Conservation (phyloP, 2,113 vertebrate species). For the Oenanthe melanoleuca region DNA sequence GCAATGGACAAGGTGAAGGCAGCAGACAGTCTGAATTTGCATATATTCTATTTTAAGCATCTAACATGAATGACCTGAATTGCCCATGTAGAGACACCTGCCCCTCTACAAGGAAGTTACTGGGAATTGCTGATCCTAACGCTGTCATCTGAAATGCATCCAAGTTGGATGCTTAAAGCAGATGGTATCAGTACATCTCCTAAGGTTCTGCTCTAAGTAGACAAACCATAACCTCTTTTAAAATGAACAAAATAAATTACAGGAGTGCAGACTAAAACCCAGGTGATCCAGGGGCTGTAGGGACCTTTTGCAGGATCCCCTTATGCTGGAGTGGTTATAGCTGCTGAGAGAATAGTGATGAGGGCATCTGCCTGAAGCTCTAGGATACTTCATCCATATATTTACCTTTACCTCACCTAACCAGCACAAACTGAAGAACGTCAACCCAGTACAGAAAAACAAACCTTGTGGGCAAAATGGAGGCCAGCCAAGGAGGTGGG, state of each 20-base stretch:
- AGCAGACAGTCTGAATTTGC: background rate
- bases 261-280: background rate
- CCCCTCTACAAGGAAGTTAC: background rate
- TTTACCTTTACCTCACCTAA: background rate
- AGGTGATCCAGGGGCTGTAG: background rate
- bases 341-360: fast-evolving
- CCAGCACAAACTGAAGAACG: background rate
- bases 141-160: background rate
- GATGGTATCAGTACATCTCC: conserved; percentile 41
- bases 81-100: background rate
- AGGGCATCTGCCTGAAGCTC: background rate
- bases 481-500: background rate
- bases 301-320: background rate
- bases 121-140: background rate
- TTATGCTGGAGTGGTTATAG: background rate
- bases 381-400: background rate
- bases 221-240: background rate
- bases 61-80: conserved; percentile 33
- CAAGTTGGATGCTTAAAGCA: conserved; percentile 51
- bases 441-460: background rate
- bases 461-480: background rate
- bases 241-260: background rate
- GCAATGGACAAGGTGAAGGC: background rate
- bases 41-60: conserved; percentile 32
- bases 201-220: background rate